These are phyloP conservation scores for Pionites leucogaster DNA, from an alignment of 2,113 vertebrate genomes.

Conservation along the genomic window DNA sequence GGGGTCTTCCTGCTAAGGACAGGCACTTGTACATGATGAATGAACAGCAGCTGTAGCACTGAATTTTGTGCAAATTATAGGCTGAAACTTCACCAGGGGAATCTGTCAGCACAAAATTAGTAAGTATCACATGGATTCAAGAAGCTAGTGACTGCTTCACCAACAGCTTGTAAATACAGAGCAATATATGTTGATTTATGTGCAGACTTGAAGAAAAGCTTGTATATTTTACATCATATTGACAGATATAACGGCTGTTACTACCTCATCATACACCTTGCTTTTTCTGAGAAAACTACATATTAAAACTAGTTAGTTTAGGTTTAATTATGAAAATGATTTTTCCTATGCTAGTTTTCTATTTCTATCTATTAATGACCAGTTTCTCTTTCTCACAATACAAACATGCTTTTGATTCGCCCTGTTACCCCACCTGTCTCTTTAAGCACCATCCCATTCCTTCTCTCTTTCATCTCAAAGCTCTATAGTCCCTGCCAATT, in stretches of 20 bases:
- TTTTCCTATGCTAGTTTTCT: neutral
- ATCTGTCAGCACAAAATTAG: neutral
- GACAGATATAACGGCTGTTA: neutral
- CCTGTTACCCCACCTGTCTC: neutral
- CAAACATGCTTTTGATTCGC: neutral
- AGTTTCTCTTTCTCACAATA: neutral
- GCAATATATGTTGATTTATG: neutral
- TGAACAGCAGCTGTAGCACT: neutral
- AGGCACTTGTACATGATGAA: neutral
- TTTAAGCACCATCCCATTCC: neutral
- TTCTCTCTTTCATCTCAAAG: neutral
- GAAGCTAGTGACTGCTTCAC: neutral
- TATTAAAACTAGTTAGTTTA: neutral
- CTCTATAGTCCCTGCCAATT: neutral
- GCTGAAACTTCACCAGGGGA: neutral
- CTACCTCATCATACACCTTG: neutral
- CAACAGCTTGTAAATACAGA: neutral
- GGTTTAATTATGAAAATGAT: neutral
- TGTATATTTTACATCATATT: neutral
- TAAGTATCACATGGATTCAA: neutral
- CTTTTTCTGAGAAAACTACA: neutral
- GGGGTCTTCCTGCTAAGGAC: neutral
- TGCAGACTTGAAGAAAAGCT: neutral
- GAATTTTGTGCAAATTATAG: neutral
- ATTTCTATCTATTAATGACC: neutral